A percentile compares a stretch with the other conserved stretches of the same genome.
These are phyloP conservation scores for Plebejus argus DNA, from an alignment of 2,888 invertebrate genomes.

Conservation along the genomic window DNA sequence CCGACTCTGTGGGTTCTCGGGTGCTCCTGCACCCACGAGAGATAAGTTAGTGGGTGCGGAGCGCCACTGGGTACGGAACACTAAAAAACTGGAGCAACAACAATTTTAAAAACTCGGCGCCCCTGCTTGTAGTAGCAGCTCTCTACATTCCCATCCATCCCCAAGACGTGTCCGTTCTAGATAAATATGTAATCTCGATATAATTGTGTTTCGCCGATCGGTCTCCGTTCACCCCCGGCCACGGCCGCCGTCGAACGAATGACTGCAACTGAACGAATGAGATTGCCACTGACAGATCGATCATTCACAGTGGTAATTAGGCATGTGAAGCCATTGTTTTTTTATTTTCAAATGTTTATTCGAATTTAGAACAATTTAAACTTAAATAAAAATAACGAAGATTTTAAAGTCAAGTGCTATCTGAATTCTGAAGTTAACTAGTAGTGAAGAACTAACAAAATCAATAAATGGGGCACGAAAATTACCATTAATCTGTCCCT, in stretches of 20 bases:
- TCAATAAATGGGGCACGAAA: no score
- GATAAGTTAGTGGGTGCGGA: no score
- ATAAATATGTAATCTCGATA: conserved; percentile 79
- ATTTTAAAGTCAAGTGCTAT: no score
- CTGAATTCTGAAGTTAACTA: no score
- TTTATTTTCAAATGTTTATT: not conserved
- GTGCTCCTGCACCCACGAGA: no score
- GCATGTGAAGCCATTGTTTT: conserved; percentile 12
- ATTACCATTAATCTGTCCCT: no score
- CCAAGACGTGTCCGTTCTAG: conserved; percentile 69
- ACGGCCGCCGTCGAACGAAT: conserved; percentile 50
- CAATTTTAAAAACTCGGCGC: no score
- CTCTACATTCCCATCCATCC: conserved; percentile 49
- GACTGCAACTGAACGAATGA: conserved; percentile 41
- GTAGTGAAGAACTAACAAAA: no score
- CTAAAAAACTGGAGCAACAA: no score
- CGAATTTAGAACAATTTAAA: not conserved
- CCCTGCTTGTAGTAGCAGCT: no score
- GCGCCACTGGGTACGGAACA: no score
- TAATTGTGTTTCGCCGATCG: conserved; percentile 68
- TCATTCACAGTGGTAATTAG: conserved; percentile 26
- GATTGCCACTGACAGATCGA: conserved; percentile 20
- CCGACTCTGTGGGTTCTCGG: no score
- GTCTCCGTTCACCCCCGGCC: conserved; percentile 68
- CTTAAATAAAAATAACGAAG: not conserved